Conservation (phyloP, 2,113 vertebrate genomes). For the Etheostoma cragini region DNA sequence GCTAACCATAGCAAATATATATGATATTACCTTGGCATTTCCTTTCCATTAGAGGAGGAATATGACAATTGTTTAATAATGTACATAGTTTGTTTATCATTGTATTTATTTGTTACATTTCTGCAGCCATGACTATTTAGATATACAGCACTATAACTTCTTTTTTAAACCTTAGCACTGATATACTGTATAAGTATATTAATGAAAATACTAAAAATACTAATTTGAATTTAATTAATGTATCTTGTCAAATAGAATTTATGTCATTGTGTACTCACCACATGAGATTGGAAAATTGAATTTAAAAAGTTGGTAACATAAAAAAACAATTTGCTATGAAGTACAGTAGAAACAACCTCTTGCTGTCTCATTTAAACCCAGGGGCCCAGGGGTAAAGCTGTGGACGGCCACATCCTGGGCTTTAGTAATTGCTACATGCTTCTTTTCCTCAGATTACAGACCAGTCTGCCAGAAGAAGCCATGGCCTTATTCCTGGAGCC, state of each 20-base stretch:
- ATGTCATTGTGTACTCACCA: neutral
- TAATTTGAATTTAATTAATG: too few species aligned
- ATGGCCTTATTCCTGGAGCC: constrained; percentile 82
- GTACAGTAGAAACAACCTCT: constrained; percentile 40
- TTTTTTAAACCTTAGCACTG: neutral
- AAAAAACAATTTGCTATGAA: constrained; percentile 19
- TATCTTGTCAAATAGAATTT: neutral
- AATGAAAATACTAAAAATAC: too few species aligned
- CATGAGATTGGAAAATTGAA: constrained; percentile 6
- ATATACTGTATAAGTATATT: too few species aligned
- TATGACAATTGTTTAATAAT: neutral
- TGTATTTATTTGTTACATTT: constrained; percentile 1
- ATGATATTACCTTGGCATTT: neutral
- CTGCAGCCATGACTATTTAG: neutral
- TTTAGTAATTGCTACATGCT: constrained; percentile 84
- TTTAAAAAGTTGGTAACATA: constrained; percentile 7
- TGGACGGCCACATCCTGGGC: constrained; percentile 77
- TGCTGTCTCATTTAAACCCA: constrained; percentile 51
- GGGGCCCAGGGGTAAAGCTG: constrained; percentile 65
- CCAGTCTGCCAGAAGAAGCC: constrained; percentile 78
- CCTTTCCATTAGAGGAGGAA: neutral
- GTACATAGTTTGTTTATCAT: neutral
- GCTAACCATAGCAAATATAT: neutral
- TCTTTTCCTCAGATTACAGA: constrained; percentile 81
- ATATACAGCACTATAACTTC: neutral